Evolutionary conservation across 1,140 invertebrate species (phyloP), one percentile per base, ranked within the genome.

Genomic region (Protaetia brevitarsis): DNA sequence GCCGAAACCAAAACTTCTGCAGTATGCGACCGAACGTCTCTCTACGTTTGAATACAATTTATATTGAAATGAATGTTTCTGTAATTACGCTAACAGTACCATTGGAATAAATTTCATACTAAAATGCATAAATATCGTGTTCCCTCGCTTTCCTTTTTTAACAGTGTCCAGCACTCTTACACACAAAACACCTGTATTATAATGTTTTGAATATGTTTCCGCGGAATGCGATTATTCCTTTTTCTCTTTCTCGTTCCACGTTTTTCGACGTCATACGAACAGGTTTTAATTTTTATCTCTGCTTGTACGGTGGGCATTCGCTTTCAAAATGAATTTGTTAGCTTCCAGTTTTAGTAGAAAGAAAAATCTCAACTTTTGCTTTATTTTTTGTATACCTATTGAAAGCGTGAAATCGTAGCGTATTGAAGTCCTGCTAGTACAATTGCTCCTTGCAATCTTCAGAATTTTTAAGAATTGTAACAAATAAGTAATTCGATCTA

Each of bases 1-100:
- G 74, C 75, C 31, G 29, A 62, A 23, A 31, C 27, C 60, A 31
- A 62, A 62, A 62, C 29, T 62, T 36, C 60, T 62, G 27, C 31
- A 16, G 13, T 21, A 34, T n/a, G 28, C 29, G 60, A 34, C 31
- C 60, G n/a, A 59, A 59, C 26, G n/a, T 59, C 29, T 62, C 21
- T 36, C 29, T 34, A 62, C 60, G 60, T 62, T 62, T 62, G 60
- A 62, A 62, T 34, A 62, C 60, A 30, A 62, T 62, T 62, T 62
- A 36, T 62, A 62, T 62, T 62, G 60, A 62, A 62, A 62, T 62
- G 60, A 62, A 62, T 36, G 60, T 34, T 62, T 62, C 60, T 62
- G 31, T 62, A 62, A 62, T 62, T 62, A 62, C 60, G 2, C 60
- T 62, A 51, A 51, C 16, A 51, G 41, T 23, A 51, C 41, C 41